Base-by-base conservation (phyloP, 2,113 vertebrate genomes). In the Petroica traversi region DNA sequence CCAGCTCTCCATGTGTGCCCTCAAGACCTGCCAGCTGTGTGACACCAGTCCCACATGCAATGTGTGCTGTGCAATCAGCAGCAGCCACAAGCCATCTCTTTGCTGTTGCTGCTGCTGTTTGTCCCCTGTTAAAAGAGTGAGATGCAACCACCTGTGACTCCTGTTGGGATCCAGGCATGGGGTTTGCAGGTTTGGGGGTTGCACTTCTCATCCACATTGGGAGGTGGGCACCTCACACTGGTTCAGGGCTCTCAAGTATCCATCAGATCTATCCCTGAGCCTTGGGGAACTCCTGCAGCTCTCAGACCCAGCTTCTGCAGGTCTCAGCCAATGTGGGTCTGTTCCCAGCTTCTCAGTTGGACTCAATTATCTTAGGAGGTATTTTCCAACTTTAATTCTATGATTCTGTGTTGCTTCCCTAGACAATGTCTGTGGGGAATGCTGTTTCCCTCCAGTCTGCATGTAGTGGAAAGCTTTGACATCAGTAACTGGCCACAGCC, bases 1-100 rank as follows among this genome's bases (percentile, higher is more conserved):
- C 58, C 54, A 46, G 12, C 31, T 17, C 68, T 31, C 29, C 0
- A 0, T 24, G 49, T 0, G 0, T 28, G 43, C 75, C 68, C 36
- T 34, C 1, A 15, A 51, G 73, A 34, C 64, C 68, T 82, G 79
- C 20, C 80, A 51, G 36, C 55, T 31, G 5, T 26, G 57, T 63
- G 81, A 6, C 81, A 54, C 33, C 48, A 36, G 45, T 17, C 43
- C 17, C 72, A 51, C 5, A 1, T 4, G 14, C 36, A 17, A 2
- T 22, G 52, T 41, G 25, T 34, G 15, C 61, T 41, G 25, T 34
- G 15, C 26, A 41, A n/a, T n/a, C n/a, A n/a, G n/a, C 54, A 26
- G 63, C 11, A 66, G 71, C 54, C 77, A 18, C 67, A 20, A 2
- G 0, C 36, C 2, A 1, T 26, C 54, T 2, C 41, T 43, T 19